Evolutionary conservation across 2,888 invertebrate genomes (phyloP), one percentile per base, ranked within the genome.

Genomic region (Mongoloraphidia duomilia): DNA sequence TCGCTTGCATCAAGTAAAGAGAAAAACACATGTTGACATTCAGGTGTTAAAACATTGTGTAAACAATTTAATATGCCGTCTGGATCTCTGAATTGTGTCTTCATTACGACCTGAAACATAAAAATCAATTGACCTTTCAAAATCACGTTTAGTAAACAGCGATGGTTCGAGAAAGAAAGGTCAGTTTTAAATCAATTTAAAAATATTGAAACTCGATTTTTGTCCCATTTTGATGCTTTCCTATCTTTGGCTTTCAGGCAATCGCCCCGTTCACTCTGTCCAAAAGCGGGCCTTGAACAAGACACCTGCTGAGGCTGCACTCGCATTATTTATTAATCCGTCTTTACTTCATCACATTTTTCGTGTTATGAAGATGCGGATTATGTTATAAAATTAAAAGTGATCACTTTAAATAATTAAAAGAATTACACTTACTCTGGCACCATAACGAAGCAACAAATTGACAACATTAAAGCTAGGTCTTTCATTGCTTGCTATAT

Each of bases 61-160:
- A 89, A 73, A 34, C 81, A 84, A 63, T 87, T 88, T 6, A 91
- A 70, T 49, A 90, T 80, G 36, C 90, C 89, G 60, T 84, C 83
- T 0, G 88, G 87, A 61, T 90, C 86, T 50, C 87, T 76, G 62
- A 84, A 86, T 57, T 88, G 88, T 9, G 85, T 85, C 65, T 86
- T 85, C 74, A 87, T 82, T 13, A 85, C 80, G 0, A 85, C 84
- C 79, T 80, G 64, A 1, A 59, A 55, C 26, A 39, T 26, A 47
- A 52, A 48, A 50, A 44, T 45, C 44, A 52, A 41, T 33, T n/a
- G 47, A 10, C n/a, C 8, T 38, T 26, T 50, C 38, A 41, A 43
- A 39, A 45, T 34, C 10, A 49, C 10, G 37, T 49, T 14, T 26
- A 33, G 13, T 39, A 44, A 51, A 9, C 33, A 34, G 12, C 14